Percentiles rank a stretch among this genome's conserved stretches.
These are phyloP conservation scores for Parnassius mnemosyne DNA, from an alignment of 2,888 invertebrate genomes.

Conservation along the genomic window DNA sequence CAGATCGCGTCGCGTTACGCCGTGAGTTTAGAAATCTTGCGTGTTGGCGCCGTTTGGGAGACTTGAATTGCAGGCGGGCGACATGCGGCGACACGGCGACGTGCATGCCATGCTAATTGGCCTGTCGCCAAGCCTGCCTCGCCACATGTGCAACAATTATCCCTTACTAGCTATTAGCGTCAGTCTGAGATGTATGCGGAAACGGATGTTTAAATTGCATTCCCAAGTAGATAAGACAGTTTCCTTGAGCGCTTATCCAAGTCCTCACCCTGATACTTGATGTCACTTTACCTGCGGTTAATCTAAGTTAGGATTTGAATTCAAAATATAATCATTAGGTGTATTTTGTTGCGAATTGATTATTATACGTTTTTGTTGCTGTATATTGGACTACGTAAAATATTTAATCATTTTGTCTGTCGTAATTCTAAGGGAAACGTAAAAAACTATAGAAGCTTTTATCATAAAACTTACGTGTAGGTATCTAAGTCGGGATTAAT, in stretches of 20 bases:
- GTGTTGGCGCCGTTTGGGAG: slow-evolving; percentile 40
- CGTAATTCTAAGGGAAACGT: no score
- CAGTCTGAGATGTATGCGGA: slow-evolving; percentile 67
- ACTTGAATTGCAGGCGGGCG: slow-evolving; percentile 42
- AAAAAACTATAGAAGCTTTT: no score
- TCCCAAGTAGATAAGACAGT: slow-evolving; percentile 67
- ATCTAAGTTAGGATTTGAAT: no score
- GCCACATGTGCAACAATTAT: slow-evolving; percentile 78
- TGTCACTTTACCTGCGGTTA: not conserved
- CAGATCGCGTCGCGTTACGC: slow-evolving; percentile 34
- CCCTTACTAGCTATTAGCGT: slow-evolving; percentile 74
- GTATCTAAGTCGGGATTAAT: no score
- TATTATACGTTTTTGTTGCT: no score
- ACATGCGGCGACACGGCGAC: slow-evolving; percentile 46
- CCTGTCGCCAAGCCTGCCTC: slow-evolving; percentile 68
- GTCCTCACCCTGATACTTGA: slow-evolving; percentile 27
- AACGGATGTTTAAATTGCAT: slow-evolving; percentile 80
- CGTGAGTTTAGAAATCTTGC: slow-evolving; percentile 39
- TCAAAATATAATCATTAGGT: no score
- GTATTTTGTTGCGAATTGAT: no score
- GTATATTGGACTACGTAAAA: no score
- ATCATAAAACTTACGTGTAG: no score
- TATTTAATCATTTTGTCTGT: no score
- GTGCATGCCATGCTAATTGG: slow-evolving; percentile 71
- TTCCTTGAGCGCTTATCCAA: slow-evolving; percentile 35